Base-by-base conservation (phyloP, 2,113 vertebrate genomes). In the Lophius piscatorius region DNA sequence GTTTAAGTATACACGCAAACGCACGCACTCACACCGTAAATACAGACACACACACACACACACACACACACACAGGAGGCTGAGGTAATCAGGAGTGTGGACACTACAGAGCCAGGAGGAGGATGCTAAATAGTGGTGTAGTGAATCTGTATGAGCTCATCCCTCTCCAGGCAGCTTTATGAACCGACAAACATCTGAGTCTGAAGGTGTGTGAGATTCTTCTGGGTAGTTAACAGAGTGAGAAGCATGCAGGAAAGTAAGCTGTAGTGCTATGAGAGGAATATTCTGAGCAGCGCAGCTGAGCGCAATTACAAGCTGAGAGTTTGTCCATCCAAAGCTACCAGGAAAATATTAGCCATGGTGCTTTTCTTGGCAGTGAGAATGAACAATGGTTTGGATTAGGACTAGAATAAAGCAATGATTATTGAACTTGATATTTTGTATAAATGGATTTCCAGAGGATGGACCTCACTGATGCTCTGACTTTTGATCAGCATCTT, bases 1-100 rank as follows among this genome's bases (percentile, higher is more conserved):
- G 41, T 40, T 49, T 55, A 31, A 35, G 8, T 28, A 28, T 73
- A 52, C 40, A 36, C 50, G 38, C 28, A 22, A 21, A 26, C 48
- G n/a, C 40, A 23, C 41, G 11, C 41, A 46, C 48, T 42, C 56
- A 60, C 49, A 21, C 23, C 63, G 41, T 39, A 45, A 17, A 36
- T 16, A 24, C 38, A 26, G 36, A 17, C 24, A 28, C 29, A 9
- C 38, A 41, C 45, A 38, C 57, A 54, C 34, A 20, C 31, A 54
- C 18, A 24, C 24, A 39, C 46, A 48, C 42, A 67, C 61, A 35
- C 54, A 51, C 23, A 41, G n/a, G n/a, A n/a, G n/a, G n/a, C n/a
- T n/a, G 38, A 36, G 22, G 22, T 55, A 78, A 74, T 79, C 50
- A 73, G 68, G 80, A 68, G 74, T 82, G 78, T 61, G 45, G 82